These are phyloP conservation scores for Tenualosa thibaudeaui DNA, from an alignment of 2,797 vertebrate species.

Conservation along the genomic window DNA sequence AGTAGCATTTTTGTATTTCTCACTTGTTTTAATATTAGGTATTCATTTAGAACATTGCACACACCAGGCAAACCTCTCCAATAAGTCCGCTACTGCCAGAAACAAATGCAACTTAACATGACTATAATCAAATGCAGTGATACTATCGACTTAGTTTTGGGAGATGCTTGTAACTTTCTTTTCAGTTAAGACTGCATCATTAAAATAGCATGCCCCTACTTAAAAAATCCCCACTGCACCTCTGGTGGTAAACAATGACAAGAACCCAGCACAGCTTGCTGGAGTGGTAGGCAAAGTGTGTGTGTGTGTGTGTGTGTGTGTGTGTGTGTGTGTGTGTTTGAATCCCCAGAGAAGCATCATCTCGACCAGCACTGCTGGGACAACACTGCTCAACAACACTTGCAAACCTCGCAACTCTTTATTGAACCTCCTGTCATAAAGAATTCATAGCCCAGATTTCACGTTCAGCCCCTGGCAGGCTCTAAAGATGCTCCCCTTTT, in stretches of 20 bases:
- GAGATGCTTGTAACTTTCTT: too few species aligned
- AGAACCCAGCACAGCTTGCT: background rate
- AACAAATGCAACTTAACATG: too few species aligned
- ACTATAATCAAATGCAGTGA: too few species aligned
- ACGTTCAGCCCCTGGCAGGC: background rate
- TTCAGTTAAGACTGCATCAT: too few species aligned
- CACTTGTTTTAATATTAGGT: too few species aligned
- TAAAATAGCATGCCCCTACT: too few species aligned
- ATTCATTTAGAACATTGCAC: too few species aligned
- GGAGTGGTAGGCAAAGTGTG: background rate
- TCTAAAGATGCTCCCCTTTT: background rate
- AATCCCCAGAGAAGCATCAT: background rate
- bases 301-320: background rate
- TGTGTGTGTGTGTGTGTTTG: background rate
- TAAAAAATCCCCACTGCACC: too few species aligned
- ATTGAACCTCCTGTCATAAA: slow-evolving; percentile 13
- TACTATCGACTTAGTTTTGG: too few species aligned
- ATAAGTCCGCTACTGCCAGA: too few species aligned
- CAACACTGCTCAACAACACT: background rate
- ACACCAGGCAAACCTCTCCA: too few species aligned
- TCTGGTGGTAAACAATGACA: background rate
- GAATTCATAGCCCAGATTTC: slow-evolving; percentile 22
- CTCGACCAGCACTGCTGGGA: background rate
- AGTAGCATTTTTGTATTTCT: too few species aligned
- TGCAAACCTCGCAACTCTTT: background rate